Percentiles rank a stretch among this genome's conserved stretches.
Evolutionary conservation across 2,113 vertebrate species (phyloP).

Genomic region (Cyanoderma ruficeps): DNA sequence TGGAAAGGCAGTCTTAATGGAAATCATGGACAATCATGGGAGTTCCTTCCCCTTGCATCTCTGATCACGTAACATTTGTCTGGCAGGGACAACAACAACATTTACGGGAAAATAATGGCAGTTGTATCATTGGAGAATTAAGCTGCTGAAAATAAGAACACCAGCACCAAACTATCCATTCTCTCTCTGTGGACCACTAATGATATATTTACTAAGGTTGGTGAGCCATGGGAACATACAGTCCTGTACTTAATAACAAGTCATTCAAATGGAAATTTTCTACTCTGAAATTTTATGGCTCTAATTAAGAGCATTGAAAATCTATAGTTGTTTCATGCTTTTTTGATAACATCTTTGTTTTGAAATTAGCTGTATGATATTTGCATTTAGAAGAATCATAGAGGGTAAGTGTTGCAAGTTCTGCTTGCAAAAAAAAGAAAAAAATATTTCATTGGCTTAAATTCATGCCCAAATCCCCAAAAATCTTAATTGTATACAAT

Average conservation of each 20-base stretch:
- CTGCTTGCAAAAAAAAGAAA: not conserved
- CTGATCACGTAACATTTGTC: not conserved
- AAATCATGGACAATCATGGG: not conserved
- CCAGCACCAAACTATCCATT: not conserved
- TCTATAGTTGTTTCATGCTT: not conserved
- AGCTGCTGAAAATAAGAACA: not conserved
- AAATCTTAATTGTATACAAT: not conserved
- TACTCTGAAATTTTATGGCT: not conserved
- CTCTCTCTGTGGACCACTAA: not conserved
- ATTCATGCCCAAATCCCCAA: not conserved
- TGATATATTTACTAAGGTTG: slow-evolving; percentile 18
- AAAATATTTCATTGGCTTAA: not conserved
- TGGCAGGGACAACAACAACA: not conserved
- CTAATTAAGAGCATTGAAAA: slow-evolving; percentile 16
- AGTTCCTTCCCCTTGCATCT: not conserved
- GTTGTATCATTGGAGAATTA: not conserved
- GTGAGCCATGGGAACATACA: slow-evolving; percentile 3
- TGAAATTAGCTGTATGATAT: not conserved
- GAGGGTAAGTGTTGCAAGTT: not conserved
- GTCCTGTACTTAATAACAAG: not conserved
- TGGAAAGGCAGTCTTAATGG: not conserved
- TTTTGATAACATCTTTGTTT: not conserved
- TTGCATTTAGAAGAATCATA: not conserved
- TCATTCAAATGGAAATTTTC: slow-evolving; percentile 26
- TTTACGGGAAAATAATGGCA: not conserved